Evolutionary conservation across 2,113 vertebrate genomes (phyloP), one percentile per base, ranked within the genome.

Genomic region (Arizona elegans): DNA sequence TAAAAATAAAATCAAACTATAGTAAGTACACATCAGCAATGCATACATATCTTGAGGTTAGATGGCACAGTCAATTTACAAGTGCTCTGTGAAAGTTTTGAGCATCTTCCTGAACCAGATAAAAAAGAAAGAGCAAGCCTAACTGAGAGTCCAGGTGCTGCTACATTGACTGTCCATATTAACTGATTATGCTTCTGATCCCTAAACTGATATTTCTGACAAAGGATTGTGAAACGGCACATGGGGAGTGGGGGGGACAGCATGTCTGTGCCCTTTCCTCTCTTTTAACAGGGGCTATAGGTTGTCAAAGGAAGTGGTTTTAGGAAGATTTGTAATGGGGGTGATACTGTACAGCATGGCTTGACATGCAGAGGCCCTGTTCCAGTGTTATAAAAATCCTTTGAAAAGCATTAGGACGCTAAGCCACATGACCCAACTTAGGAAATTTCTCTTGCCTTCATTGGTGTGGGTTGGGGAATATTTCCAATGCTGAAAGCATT

Each of bases 401-500:
- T 38, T 47, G 62, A 47, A 89, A 89, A 89, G 7, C 43, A 55
- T 33, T 58, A 43, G 11, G 87, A 56, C 19, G 23, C 6, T 58
- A 89, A 58, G 9, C 62, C 17, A 52, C 1, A 21, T 56, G 59
- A 15, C 55, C 15, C 29, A 52, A 50, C 23, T 50, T 26, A 86
- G 85, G 43, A 33, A 54, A 47, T 5, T 92, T 55, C 11, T 56
- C 17, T 50, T 0, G 0, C 26, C 53, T 38, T 89, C 54, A 87
- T 56, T 56, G 47, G 87, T 29, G 54, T 24, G 55, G 88, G 33
- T 33, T 59, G 58, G 58, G 38, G 43, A 55, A 50, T 52, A 58
- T 89, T 0, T 88, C 87, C 47, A 26, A 90, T 47, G 21, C 54
- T 89, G 94, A 53, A 92, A 70, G 17, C 88, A 90, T 88, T 95